Percentiles rank a stretch among this genome's conserved stretches.
These are phyloP conservation scores for Caenorhabditis sinica DNA, from an alignment of 2,888 invertebrate species.

Conservation along the genomic window DNA sequence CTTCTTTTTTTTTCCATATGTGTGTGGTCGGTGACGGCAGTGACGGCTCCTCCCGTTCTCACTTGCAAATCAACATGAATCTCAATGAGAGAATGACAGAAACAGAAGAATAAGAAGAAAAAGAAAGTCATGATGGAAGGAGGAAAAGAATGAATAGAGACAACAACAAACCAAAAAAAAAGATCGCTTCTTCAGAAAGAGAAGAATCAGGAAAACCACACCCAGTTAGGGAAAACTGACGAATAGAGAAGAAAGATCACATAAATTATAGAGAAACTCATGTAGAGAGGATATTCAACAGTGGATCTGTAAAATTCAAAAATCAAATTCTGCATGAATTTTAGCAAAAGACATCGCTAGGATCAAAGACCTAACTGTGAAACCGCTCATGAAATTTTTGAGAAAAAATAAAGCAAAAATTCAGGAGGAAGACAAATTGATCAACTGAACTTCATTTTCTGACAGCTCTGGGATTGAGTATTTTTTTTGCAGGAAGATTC, in stretches of 20 bases:
- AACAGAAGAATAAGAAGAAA: constrained; percentile 25
- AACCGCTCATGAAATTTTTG: too few species aligned
- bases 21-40: constrained; percentile 20
- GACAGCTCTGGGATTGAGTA: background rate
- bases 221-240: background rate
- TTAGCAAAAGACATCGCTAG: too few species aligned
- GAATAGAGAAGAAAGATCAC: background rate
- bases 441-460: background rate
- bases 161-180: constrained; percentile 13
- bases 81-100: constrained; percentile 33
- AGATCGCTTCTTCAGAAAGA: background rate
- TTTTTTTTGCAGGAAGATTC: background rate
- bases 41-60: constrained; percentile 30
- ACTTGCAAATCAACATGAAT: constrained; percentile 55
- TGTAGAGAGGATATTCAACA: too few species aligned
- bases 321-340: too few species aligned
- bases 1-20: constrained; percentile 10
- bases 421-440: background rate
- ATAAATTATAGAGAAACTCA: constrained; percentile 26
- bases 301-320: too few species aligned
- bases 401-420: too few species aligned
- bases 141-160: background rate
- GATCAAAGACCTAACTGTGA: too few species aligned
- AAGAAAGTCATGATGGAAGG: constrained; percentile 18
- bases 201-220: background rate